A percentile compares a stretch with the other conserved stretches of the same genome.
These are phyloP conservation scores for Carcina quercana DNA, from an alignment of 2,888 invertebrate genomes.

Conservation along the genomic window DNA sequence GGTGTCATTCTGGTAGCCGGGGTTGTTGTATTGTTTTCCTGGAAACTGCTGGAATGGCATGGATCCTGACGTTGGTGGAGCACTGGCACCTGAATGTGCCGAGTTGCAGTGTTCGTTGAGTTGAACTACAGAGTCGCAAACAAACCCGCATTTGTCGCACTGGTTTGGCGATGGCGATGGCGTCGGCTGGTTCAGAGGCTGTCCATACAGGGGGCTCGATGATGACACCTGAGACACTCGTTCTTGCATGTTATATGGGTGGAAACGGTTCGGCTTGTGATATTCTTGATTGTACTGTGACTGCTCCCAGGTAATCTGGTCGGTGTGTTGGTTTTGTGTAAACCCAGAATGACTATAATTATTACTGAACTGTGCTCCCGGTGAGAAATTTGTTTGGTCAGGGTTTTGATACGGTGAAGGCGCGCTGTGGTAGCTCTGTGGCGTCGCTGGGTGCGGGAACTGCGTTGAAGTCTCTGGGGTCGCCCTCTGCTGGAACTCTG, in stretches of 20 bases:
- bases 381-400: slow-evolving; percentile 75
- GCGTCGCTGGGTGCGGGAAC: slow-evolving; percentile 78
- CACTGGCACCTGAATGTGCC: slow-evolving; percentile 73
- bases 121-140: slow-evolving; percentile 83
- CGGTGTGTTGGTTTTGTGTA: slow-evolving; percentile 63
- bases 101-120: slow-evolving; percentile 83
- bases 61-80: slow-evolving; percentile 44
- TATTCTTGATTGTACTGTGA: slow-evolving; percentile 63
- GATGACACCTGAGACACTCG: slow-evolving; percentile 68
- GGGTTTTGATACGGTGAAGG: slow-evolving; percentile 78
- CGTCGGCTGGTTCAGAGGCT: slow-evolving; percentile 77
- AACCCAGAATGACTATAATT: slow-evolving; percentile 68
- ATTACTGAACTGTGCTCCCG: slow-evolving; percentile 65
- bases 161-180: slow-evolving; percentile 83
- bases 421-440: slow-evolving; percentile 79
- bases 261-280: slow-evolving; percentile 60
- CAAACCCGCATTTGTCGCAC: slow-evolving; percentile 89
- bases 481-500: slow-evolving; percentile 73
- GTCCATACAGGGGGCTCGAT: slow-evolving; percentile 72
- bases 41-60: slow-evolving; percentile 71
- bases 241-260: slow-evolving; percentile 71
- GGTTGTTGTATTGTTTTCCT: slow-evolving; percentile 59
- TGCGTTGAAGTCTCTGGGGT: slow-evolving; percentile 74
- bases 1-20: slow-evolving; percentile 62
- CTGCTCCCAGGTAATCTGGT: slow-evolving; percentile 66